Evolutionary conservation across 1,140 invertebrate genomes (phyloP).

Genomic region (Euborellia annulipes): DNA sequence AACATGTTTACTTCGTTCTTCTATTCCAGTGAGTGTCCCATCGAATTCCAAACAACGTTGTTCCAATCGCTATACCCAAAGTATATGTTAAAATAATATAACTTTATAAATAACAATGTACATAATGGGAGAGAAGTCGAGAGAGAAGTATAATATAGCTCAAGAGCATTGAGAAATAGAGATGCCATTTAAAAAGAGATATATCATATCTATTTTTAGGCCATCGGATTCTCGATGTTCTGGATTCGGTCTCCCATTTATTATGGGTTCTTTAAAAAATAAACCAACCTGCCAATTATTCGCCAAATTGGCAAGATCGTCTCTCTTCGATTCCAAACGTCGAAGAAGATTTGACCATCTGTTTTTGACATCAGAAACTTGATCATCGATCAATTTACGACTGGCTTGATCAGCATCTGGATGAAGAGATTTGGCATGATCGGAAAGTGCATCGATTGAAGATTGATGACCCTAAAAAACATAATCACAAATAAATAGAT

Average conservation of each 20-base stretch:
- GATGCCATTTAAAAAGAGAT: too few relatives aligned
- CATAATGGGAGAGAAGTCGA: too few relatives aligned
- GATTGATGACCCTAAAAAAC: constrained; percentile 38
- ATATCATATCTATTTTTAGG: too few relatives aligned
- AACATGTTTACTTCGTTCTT: constrained; percentile 55
- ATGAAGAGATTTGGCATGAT: constrained; percentile 44
- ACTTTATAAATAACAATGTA: too few relatives aligned
- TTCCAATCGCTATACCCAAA: constrained; percentile 41
- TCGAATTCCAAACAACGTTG: constrained; percentile 45
- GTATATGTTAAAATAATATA: too few relatives aligned
- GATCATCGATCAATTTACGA: constrained; percentile 38
- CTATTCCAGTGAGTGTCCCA: constrained; percentile 38
- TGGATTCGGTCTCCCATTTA: too few relatives aligned
- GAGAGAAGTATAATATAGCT: too few relatives aligned
- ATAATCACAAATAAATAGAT: too few relatives aligned
- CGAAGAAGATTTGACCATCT: constrained; percentile 59
- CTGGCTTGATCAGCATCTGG: constrained; percentile 44
- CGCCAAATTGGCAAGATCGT: constrained; percentile 42
- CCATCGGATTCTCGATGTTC: too few relatives aligned
- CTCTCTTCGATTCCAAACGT: constrained; percentile 44
- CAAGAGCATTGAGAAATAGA: too few relatives aligned
- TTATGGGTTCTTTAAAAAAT: too few relatives aligned
- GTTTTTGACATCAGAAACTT: constrained; percentile 43
- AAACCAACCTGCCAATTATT: constrained; percentile 49
- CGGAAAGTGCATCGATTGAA: constrained; percentile 44